Percentiles rank a stretch among this genome's conserved stretches.
Evolutionary conservation across 2,113 vertebrate genomes (phyloP).

Genomic region (Genyomyrus donnyi): DNA sequence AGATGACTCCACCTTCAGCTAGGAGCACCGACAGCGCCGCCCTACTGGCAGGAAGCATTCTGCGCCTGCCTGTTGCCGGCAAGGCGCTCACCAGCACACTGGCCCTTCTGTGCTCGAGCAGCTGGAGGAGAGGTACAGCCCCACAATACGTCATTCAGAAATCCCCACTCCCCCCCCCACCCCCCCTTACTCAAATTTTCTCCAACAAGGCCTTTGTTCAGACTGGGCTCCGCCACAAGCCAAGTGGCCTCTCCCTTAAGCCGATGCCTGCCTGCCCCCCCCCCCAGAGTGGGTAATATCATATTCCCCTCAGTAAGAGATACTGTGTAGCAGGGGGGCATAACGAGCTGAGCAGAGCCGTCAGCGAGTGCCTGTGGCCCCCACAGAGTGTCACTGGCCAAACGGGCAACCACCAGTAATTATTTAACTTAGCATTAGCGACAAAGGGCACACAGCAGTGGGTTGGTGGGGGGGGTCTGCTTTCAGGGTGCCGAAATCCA

Average conservation of each 20-base stretch:
- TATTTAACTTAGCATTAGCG: not conserved
- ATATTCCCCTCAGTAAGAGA: conserved; percentile 3
- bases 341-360: not conserved
- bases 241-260: conserved; percentile 8
- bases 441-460: not conserved
- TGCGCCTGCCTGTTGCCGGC: not conserved
- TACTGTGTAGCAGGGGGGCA: not conserved
- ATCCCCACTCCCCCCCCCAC: not conserved
- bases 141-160: conserved; percentile 21
- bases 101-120: conserved; percentile 1
- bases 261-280: not conserved
- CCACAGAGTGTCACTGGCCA: not conserved
- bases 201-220: conserved; percentile 18
- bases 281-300: conserved; percentile 1
- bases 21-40: not conserved
- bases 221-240: not conserved
- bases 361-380: not conserved
- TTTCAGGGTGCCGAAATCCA: not conserved
- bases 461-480: not conserved
- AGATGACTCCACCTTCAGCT: not conserved
- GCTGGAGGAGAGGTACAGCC: not conserved
- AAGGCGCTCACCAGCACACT: not conserved
- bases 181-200: conserved; percentile 5
- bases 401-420: not conserved
- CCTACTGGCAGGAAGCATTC: not conserved